Base-by-base conservation (phyloP, 2,113 vertebrate genomes). In the Lonchura striata region DNA sequence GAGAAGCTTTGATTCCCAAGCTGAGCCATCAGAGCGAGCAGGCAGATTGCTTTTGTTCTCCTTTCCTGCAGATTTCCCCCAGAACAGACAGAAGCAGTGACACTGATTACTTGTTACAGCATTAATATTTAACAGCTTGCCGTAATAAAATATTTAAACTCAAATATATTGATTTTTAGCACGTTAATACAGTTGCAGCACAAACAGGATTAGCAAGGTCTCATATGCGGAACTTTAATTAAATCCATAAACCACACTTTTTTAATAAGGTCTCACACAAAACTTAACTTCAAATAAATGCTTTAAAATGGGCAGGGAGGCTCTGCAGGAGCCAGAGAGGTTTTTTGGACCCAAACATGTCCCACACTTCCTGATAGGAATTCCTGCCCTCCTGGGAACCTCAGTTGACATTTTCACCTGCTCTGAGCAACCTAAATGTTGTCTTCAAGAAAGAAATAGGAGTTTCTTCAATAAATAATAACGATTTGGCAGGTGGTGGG, bases 101-200 rank as follows among this genome's bases (percentile, higher is more conserved):
- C 93, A 94, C 86, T 44, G 95, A 97, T 97, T 97, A 84, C 92
- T 96, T 65, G 89, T 94, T 95, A 19, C 60, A 71, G 82, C 95
- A 97, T 98, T 97, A 98, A 98, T 98, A 98, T 98, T 98, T 98
- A 95, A 98, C 97, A 94, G 33, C 72, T 75, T 91, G 90, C 95
- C 78, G n/a, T 94, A 92, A 97, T 98, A 97, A 98, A 98, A 98
- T 98, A 98, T 98, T 98, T 97, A 98, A 97, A 97, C 92, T 96
- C 97, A 96, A 95, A 94, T 97, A 97, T 97, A 98, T 98, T 97
- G 98, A 97, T 96, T 95, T 88, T 96, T 88, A 96, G 90, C 35
- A 23, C 93, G 97, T 97, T 97, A 95, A 97, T 97, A 96, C 90
- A 85, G 86, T 95, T 92, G 95, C 96, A 86, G 85, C 90, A 91